A percentile compares a stretch with the other conserved stretches of the same genome.
Conservation (phyloP, 2,888 invertebrate genomes). For the Heliconius erato region DNA sequence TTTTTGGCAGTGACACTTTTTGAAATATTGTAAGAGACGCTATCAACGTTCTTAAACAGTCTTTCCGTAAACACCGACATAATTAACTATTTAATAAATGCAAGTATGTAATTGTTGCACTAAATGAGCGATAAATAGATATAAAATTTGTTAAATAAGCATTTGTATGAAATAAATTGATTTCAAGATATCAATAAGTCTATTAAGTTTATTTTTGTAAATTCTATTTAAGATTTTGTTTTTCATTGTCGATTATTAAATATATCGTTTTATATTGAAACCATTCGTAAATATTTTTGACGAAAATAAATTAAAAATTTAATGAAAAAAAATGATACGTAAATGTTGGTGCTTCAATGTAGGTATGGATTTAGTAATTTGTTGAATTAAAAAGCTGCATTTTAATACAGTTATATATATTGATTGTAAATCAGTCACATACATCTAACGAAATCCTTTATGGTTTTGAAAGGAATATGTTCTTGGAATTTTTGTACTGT, state of each 20-base stretch:
- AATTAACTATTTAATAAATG: constrained; percentile 6
- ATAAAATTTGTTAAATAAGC: background rate
- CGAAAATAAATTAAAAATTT: background rate
- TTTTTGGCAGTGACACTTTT: too few relatives aligned
- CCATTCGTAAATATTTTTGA: background rate
- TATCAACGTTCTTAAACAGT: too few relatives aligned
- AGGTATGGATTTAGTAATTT: background rate
- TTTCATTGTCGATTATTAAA: background rate
- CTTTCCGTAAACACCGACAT: background rate
- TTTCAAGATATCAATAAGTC: background rate
- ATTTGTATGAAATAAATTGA: background rate
- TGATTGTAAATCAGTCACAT: too few relatives aligned
- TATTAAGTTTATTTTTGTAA: background rate
- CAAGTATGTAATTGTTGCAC: background rate
- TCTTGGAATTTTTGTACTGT: background rate
- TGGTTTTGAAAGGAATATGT: background rate
- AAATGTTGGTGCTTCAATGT: constrained; percentile 20
- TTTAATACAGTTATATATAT: background rate
- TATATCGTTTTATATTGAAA: background rate
- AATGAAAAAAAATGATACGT: background rate
- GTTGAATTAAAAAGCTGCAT: background rate
- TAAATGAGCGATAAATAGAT: background rate
- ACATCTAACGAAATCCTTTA: background rate
- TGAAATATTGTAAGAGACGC: background rate
- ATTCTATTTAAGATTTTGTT: background rate